phyloP scores from a whole-genome alignment of 2,888 invertebrate genomes.

The Arenicola marina region DNA sequence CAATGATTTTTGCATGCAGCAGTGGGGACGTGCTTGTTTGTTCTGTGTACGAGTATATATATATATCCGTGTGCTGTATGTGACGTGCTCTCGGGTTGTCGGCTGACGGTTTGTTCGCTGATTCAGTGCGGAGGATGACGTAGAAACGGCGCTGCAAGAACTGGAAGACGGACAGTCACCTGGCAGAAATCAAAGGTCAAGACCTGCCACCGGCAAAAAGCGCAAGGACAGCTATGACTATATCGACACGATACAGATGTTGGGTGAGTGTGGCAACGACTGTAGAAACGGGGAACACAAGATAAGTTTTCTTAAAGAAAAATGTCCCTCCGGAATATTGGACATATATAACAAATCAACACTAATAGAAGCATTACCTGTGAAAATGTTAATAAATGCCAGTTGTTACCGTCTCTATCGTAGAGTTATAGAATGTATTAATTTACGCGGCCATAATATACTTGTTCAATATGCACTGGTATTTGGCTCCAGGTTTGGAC shows the following conservation, averaged over 20 bases:
- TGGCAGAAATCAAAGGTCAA: conserved; percentile 33
- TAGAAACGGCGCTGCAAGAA: conserved; percentile 38
- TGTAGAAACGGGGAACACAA: too few species aligned
- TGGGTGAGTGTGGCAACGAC: too few species aligned
- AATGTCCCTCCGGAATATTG: too few species aligned
- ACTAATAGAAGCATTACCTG: neutral
- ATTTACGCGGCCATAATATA: neutral
- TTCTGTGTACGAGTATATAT: too few species aligned
- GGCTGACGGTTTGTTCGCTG: too few species aligned
- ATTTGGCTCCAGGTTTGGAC: conserved; percentile 48
- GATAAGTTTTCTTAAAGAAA: too few species aligned
- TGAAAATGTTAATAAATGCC: neutral
- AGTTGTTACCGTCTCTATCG: neutral
- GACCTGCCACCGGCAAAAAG: conserved; percentile 30
- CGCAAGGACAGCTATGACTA: conserved; percentile 58
- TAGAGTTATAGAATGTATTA: neutral
- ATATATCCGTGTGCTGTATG: too few species aligned
- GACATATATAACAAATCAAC: neutral
- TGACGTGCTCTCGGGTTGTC: too few species aligned
- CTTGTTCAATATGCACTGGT: neutral
- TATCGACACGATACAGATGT: conserved; percentile 54
- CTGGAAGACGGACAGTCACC: conserved; percentile 50
- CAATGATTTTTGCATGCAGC: too few species aligned
- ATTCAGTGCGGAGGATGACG: conserved; percentile 25
- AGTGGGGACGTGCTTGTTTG: too few species aligned